Base-by-base conservation (phyloP, 2,113 vertebrate genomes). In the Sander vitreus region DNA sequence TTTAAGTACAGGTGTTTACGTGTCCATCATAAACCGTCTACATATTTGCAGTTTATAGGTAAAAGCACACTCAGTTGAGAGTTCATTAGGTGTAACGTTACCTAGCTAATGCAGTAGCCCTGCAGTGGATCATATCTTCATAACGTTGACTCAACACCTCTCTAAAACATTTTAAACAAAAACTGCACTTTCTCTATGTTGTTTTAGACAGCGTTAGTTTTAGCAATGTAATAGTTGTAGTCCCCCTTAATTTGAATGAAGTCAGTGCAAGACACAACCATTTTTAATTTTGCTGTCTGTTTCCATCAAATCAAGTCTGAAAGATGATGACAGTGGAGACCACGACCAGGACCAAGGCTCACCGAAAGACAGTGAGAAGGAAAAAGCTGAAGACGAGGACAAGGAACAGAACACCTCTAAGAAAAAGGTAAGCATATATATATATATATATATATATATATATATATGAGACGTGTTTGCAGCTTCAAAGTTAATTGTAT, bases 301-400 rank as follows among this genome's bases (percentile, higher is more conserved):
- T 81, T 39, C 51, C 33, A 18, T 80, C 3, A 10, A 59, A 50
- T 86, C 30, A 75, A 96, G 95, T 89, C 84, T 96, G 73, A 96
- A 96, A 95, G 95, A 96, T 90, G 95, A 96, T 63, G 95, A 96
- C 89, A 96, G 95, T 85, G 95, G 95, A 89, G 95, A 96, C 86
- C 95, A 96, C 78, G 95, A 96, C 82, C 95, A 96, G 91, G 95
- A 96, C 68, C 94, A 94, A 91, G 65, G 90, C 88, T 94, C 94
- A 95, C 94, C 94, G 94, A 95, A 96, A 95, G 94, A 96, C 83
- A 48, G 92, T 91, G 94, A 96, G 91, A 95, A 95, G 93, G 95
- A 95, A 93, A 95, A 91, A 76, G 88, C 13, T 16, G 95, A 95
- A 50, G 95, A 96, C 8, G 94, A 96, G 9, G 94, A 96, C 30